These are phyloP conservation scores for Sparus aurata DNA, from an alignment of 2,797 vertebrate genomes.

Conservation along the genomic window DNA sequence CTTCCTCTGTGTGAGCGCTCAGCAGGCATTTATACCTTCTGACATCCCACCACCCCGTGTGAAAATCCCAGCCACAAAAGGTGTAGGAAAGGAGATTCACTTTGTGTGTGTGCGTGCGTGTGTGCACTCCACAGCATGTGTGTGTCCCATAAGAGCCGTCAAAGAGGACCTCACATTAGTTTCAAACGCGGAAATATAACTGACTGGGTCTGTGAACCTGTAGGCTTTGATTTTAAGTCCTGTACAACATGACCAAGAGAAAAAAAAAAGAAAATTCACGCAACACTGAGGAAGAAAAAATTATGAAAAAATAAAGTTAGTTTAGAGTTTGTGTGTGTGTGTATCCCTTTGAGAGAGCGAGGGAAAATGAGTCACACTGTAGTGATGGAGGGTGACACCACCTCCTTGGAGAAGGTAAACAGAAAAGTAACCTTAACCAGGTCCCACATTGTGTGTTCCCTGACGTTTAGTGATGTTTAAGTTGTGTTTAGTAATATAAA, in stretches of 20 bases:
- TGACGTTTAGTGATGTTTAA: neutral
- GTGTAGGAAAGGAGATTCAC: slow-evolving; percentile 34
- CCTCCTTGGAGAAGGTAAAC: slow-evolving; percentile 3
- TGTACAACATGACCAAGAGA: neutral
- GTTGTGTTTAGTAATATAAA: slow-evolving; percentile 10
- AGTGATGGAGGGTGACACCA: slow-evolving; percentile 5
- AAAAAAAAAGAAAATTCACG: neutral
- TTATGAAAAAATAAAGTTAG: slow-evolving; percentile 3
- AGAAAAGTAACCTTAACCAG: slow-evolving; percentile 1
- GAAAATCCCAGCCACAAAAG: slow-evolving; percentile 44
- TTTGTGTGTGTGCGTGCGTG: neutral
- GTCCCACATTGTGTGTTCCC: neutral
- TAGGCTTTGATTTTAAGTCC: slow-evolving; percentile 14
- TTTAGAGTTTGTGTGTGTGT: neutral
- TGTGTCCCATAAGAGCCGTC: neutral
- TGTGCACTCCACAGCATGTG: neutral
- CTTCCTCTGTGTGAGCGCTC: slow-evolving; percentile 44
- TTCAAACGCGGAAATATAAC: neutral
- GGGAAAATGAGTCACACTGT: slow-evolving; percentile 34
- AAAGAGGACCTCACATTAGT: slow-evolving; percentile 2
- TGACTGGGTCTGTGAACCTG: slow-evolving; percentile 12
- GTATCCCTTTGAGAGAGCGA: neutral
- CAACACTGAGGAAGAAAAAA: slow-evolving; percentile 15
- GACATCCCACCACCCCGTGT: slow-evolving; percentile 39
- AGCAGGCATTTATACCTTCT: slow-evolving; percentile 53